Evolutionary conservation across 2,113 vertebrate genomes (phyloP).

Genomic region (Ammodytes marinus): DNA sequence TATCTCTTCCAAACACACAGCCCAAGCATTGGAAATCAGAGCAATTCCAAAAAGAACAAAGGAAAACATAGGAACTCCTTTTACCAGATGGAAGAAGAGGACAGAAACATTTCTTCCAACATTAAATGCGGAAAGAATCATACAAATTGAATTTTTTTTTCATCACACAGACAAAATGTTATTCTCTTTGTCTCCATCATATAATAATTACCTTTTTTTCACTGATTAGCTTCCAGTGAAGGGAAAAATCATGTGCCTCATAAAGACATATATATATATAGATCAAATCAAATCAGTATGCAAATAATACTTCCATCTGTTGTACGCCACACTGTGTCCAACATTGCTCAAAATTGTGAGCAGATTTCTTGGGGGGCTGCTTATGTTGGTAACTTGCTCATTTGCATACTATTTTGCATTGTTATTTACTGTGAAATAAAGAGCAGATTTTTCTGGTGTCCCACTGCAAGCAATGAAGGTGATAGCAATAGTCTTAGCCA

Average conservation of each 20-base stretch:
- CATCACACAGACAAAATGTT: background rate
- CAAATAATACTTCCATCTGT: background rate
- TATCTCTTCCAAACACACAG: background rate
- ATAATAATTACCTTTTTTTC: background rate
- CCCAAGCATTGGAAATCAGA: background rate
- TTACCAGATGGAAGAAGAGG: background rate
- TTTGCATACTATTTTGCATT: background rate
- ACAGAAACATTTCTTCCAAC: background rate
- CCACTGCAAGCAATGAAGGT: no score
- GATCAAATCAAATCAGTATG: no score
- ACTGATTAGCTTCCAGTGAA: slow-evolving; percentile 2
- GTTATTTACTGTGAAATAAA: background rate
- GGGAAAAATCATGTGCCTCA: background rate
- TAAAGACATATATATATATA: background rate
- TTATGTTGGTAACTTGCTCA: background rate
- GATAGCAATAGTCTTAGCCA: background rate
- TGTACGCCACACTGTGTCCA: background rate
- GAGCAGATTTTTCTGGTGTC: background rate
- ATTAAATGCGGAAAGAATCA: background rate
- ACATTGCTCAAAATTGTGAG: background rate
- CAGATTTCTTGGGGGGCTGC: background rate
- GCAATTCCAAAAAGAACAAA: slow-evolving; percentile 17
- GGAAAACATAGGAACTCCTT: slow-evolving; percentile 2
- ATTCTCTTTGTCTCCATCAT: background rate
- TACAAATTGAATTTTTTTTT: slow-evolving; percentile 7